Evolutionary conservation across 2,888 invertebrate species (phyloP).

Genomic region (Caenorhabditis plicata): DNA sequence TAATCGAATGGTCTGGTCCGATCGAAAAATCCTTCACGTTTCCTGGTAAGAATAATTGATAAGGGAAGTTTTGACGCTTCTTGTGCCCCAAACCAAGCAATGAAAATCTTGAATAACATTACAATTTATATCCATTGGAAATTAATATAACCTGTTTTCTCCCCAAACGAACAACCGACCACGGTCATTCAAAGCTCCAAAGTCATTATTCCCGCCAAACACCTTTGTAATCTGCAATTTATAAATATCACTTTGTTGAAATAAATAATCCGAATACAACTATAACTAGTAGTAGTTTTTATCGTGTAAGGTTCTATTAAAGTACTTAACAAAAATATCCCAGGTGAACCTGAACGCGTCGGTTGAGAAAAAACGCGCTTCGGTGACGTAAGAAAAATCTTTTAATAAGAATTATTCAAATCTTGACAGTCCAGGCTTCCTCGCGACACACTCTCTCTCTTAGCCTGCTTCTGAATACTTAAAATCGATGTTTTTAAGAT

Average conservation of each 20-base stretch:
- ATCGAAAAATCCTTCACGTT: slow-evolving; percentile 38
- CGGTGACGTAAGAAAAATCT: no score
- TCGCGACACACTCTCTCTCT: no score
- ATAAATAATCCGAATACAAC: no score
- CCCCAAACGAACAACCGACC: slow-evolving; percentile 60
- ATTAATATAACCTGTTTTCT: slow-evolving; percentile 43
- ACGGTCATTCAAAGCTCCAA: slow-evolving; percentile 49
- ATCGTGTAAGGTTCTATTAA: no score
- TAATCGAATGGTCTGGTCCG: slow-evolving; percentile 58
- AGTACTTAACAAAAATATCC: no score
- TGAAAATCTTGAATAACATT: slow-evolving; percentile 14
- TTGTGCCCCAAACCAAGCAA: slow-evolving; percentile 46
- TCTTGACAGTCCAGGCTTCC: no score
- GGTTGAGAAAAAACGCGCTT: no score
- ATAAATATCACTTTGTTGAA: neutral
- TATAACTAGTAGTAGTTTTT: no score
- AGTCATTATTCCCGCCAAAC: slow-evolving; percentile 47
- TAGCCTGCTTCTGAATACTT: no score
- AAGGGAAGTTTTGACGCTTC: slow-evolving; percentile 60
- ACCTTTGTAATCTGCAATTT: slow-evolving; percentile 30
- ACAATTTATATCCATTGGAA: neutral
- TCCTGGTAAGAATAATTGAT: slow-evolving; percentile 47
- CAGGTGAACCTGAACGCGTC: no score
- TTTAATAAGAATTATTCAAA: no score
- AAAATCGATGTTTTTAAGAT: no score